Evolutionary conservation across 1,140 invertebrate species (phyloP), one percentile per base, ranked within the genome.

Genomic region (Zophobas atratus): DNA sequence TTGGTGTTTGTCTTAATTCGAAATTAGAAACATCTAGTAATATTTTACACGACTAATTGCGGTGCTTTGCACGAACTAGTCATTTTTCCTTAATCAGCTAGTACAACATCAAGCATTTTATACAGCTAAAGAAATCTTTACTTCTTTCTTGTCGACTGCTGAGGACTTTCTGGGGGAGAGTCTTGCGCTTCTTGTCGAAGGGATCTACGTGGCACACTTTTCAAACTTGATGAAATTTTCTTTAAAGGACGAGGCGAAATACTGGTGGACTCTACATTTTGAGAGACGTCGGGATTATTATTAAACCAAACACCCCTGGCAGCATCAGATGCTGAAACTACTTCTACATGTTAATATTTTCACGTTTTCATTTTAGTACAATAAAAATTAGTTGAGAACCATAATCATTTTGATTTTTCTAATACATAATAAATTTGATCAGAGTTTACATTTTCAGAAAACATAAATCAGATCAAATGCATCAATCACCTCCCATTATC

Each of bases 101-200:
- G 20, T 77, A 77, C 46, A 75, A 76, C 70, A 72, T 75, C 56
- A 77, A 70, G 60, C 63, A 71, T 35, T 55, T 75, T 34, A 3
- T 60, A 56, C 46, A 36, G 53, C 35, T 33, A 36, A 72, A 76
- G 20, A 20, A 20, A 20, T 20, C 20, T 34, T 76, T 77, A 84
- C 75, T 86, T 86, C 75, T 80, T 80, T 67, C 82, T 81, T 51
- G 79, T 81, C 55, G 81, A 82, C 77, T 85, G 81, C 53, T 88
- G 86, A 1, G 88, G 88, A 84, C 88, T 89, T 76, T 88, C 88
- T 1, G 88, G 88, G 2, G 88, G 88, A 46, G 88, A 88, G 46
- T 82, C 88, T 57, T 83, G 60, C 6, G 78, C 86, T 83, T 75
- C 84, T 84, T 85, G 84, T 70, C 82, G 80, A 20, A 84, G 43